Percentiles rank a stretch among this genome's conserved stretches.
Evolutionary conservation across 2,797 vertebrate genomes (phyloP).

Genomic region (Neosilurus hyrtlii): DNA sequence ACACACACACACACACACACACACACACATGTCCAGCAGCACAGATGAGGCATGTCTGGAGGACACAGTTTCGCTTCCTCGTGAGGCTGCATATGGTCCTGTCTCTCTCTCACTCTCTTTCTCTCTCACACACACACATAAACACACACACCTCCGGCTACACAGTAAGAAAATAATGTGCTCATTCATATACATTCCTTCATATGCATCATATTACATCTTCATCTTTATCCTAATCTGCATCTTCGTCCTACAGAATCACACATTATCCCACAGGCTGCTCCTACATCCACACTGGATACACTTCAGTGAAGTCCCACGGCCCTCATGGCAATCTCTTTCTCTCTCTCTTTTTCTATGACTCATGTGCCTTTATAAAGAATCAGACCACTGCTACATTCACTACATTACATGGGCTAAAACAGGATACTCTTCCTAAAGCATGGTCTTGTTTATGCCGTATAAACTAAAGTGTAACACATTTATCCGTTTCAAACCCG

Average conservation of each 20-base stretch:
- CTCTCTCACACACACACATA: background rate
- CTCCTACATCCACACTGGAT: background rate
- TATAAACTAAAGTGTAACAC: background rate
- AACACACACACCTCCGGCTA: conserved; percentile 61
- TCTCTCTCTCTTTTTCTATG: background rate
- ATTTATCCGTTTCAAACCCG: background rate
- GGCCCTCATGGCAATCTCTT: background rate
- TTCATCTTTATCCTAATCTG: conserved; percentile 20
- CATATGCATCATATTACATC: conserved; percentile 43
- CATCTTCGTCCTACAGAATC: background rate
- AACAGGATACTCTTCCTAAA: background rate
- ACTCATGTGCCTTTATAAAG: background rate
- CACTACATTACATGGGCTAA: background rate
- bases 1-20: conserved; percentile 15
- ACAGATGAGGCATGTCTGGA: conserved; percentile 52
- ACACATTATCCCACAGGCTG: background rate
- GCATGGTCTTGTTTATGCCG: background rate
- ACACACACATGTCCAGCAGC: conserved; percentile 10
- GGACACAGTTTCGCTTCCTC: conserved; percentile 67
- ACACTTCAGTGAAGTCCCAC: background rate
- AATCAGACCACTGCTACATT: background rate
- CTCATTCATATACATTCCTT: conserved; percentile 47
- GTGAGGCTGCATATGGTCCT: conserved; percentile 73
- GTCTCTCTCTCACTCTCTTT: conserved; percentile 48
- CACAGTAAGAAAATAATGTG: conserved; percentile 13